Percentiles rank a stretch among this genome's conserved stretches.
These are phyloP conservation scores for Lypha dubia DNA, from an alignment of 2,888 invertebrate genomes.

Conservation along the genomic window DNA sequence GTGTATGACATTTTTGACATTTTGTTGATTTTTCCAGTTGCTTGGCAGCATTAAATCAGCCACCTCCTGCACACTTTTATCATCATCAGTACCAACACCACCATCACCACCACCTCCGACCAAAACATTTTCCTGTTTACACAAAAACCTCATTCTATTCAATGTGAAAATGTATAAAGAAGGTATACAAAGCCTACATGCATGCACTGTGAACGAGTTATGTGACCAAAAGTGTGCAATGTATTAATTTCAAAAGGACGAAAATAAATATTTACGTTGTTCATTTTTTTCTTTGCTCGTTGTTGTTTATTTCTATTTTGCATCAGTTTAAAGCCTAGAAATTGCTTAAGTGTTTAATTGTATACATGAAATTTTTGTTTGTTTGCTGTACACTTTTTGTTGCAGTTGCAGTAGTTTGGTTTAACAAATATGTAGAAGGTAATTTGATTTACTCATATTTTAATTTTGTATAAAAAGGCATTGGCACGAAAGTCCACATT, in stretches of 20 bases:
- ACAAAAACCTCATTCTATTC: neutral
- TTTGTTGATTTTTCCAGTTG: slow-evolving; percentile 69
- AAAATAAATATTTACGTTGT: slow-evolving; percentile 66
- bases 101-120: neutral
- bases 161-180: neutral
- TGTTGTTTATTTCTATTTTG: slow-evolving; percentile 18
- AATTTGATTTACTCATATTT: too few relatives aligned
- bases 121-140: slow-evolving; percentile 13
- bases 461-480: too few relatives aligned
- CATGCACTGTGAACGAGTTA: neutral
- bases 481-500: too few relatives aligned
- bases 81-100: neutral
- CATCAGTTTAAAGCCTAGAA: slow-evolving; percentile 40
- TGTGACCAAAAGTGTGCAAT: neutral
- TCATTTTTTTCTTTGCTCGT: slow-evolving; percentile 13
- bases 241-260: slow-evolving; percentile 58
- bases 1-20: slow-evolving; percentile 69
- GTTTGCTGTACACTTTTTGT: slow-evolving; percentile 2
- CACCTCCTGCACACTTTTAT: slow-evolving; percentile 12
- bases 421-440: too few relatives aligned
- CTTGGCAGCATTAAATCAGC: slow-evolving; percentile 51
- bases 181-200: neutral
- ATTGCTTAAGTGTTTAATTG: slow-evolving; percentile 65
- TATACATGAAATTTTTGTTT: slow-evolving; percentile 29
- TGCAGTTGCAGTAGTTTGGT: slow-evolving; percentile 11